Base-by-base conservation (phyloP, 2,888 invertebrate species). In the Cactoblastis cactorum region DNA sequence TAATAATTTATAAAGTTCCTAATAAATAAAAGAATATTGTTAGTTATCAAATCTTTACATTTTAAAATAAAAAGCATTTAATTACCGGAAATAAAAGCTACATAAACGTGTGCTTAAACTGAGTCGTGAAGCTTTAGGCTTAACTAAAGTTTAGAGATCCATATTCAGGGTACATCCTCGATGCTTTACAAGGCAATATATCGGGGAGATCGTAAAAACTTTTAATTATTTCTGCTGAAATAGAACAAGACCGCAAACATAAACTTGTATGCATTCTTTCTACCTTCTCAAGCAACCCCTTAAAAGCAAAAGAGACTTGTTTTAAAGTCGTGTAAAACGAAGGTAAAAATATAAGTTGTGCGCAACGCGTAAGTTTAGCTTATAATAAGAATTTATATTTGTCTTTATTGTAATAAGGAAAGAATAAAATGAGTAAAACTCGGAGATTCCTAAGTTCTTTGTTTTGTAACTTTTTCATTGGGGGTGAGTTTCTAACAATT, bases 241-340 rank as follows among this genome's bases (percentile, higher is more conserved):
- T 75, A 76, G 73, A 77, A 66, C 63, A 73, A 80, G 74, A 77
- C 80, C 77, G 72, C 80, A 73, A 70, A 76, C 83, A 85, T 88
- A 84, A 86, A 86, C 74, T 65, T 61, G 73, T 63, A 67, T 76
- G 79, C 74, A 74, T 83, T 84, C 79, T 83, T 81, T 71, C 64
- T 69, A 63, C 67, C 69, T 73, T 63, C 58, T 54, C 63, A 62
- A 65, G 61, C 59, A 61, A 61, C 58, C 65, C 67, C 66, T 71
- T 71, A 78, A 74, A 80, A 71, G 71, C 72, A 79, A 80, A 80
- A 87, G 77, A 81, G 77, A 77, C 82, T 79, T 80, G 81, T 85
- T 86, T 84, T 76, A 83, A 86, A 85, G 81, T 86, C 86, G 83
- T 88, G 86, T 88, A 88, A 88, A 88, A 85, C 78, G 77, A 80